Evolutionary conservation across 2,888 invertebrate genomes (phyloP).

Genomic region (Macaria liturata): DNA sequence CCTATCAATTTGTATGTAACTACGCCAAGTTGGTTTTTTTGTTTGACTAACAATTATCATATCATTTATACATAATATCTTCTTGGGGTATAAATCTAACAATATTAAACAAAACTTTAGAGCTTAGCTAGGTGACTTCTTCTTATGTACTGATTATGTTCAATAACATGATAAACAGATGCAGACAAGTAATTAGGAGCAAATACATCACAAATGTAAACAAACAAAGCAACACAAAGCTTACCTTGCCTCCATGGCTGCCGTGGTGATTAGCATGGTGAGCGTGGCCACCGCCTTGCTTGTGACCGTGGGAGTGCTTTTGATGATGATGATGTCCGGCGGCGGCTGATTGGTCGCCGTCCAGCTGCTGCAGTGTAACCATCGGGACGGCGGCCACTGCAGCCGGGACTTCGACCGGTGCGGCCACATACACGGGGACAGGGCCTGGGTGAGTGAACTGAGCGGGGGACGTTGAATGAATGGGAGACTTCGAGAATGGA

Average conservation of each 20-base stretch:
- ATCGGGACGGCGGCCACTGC: slow-evolving; percentile 42
- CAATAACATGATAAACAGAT: no score
- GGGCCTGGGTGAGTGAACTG: slow-evolving; percentile 35
- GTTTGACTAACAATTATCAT: no score
- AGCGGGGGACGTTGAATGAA: slow-evolving; percentile 24
- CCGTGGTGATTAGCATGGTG: slow-evolving; percentile 79
- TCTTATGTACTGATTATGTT: no score
- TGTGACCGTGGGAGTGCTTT: slow-evolving; percentile 58
- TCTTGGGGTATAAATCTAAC: no score
- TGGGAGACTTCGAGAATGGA: slow-evolving; percentile 16
- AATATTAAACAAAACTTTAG: no score
- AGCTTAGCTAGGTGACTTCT: no score
- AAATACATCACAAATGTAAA: no score
- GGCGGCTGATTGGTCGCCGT: slow-evolving; percentile 48
- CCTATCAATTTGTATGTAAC: no score
- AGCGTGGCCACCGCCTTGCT: slow-evolving; percentile 80
- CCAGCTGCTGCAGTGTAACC: slow-evolving; percentile 44
- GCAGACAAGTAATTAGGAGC: no score
- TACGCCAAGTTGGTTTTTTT: no score
- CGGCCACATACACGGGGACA: slow-evolving; percentile 37
- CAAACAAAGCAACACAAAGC: slow-evolving; percentile 21
- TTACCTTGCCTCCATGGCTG: slow-evolving; percentile 81
- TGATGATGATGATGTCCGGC: slow-evolving; percentile 59
- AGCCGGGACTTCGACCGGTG: slow-evolving; percentile 37
- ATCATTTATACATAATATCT: no score